Evolutionary conservation across 2,113 vertebrate species (phyloP).

Genomic region (Oreotrochilus melanogaster): DNA sequence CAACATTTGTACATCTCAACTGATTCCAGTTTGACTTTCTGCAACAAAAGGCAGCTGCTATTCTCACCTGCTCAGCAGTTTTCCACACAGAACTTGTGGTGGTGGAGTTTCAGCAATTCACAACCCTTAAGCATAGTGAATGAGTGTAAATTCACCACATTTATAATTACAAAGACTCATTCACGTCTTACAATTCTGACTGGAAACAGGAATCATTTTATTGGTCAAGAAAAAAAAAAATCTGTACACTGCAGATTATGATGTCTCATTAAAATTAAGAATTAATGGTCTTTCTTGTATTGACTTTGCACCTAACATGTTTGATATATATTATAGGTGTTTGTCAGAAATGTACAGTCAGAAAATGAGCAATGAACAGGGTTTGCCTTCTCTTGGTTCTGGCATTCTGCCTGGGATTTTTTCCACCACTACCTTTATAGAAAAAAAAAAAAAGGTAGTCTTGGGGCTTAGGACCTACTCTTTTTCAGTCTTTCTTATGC

Average conservation of each 20-base stretch:
- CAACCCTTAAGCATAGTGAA: background rate
- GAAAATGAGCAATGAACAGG: background rate
- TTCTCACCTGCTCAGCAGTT: background rate
- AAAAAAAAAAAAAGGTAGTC: background rate
- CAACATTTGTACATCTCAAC: background rate
- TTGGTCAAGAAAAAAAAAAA: background rate
- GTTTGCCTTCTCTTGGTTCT: background rate
- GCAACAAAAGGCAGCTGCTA: background rate
- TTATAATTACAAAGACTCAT: fast-evolving
- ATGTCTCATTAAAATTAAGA: background rate
- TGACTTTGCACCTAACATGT: background rate
- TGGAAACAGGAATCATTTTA: background rate
- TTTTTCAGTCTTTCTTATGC: background rate
- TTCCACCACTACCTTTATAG: background rate
- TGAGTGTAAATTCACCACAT: background rate
- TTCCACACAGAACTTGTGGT: background rate
- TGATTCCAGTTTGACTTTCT: background rate
- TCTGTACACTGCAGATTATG: background rate
- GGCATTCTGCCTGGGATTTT: background rate
- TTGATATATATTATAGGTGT: background rate
- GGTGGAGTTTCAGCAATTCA: background rate
- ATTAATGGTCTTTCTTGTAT: background rate
- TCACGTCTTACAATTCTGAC: background rate
- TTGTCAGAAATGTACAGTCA: background rate
- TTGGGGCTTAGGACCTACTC: background rate